Evolutionary conservation across 2,797 vertebrate species (phyloP).

Genomic region (Ceryle rudis): DNA sequence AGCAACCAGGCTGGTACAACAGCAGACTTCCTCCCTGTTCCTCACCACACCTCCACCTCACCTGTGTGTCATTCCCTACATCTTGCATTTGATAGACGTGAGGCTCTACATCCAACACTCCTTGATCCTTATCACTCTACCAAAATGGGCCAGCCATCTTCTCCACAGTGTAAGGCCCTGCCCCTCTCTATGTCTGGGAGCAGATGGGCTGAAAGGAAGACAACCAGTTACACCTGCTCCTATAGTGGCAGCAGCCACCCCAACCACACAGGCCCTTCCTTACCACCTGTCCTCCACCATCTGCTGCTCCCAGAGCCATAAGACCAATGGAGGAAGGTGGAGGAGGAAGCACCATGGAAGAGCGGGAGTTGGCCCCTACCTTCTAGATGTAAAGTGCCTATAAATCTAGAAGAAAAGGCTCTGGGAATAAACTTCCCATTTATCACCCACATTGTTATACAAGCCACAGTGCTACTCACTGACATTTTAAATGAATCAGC

Average conservation of each 20-base stretch:
- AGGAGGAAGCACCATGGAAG: background rate
- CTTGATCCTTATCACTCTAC: rapidly evolving
- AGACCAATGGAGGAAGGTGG: background rate
- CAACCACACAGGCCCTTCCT: rapidly evolving
- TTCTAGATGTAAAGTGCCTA: background rate
- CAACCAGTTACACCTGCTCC: background rate
- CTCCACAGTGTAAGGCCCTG: too few relatives aligned
- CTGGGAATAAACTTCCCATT: constrained; percentile 7
- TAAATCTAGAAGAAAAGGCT: background rate
- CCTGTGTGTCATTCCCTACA: rapidly evolving
- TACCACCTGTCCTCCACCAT: background rate
- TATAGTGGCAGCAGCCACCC: background rate
- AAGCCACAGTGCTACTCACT: background rate
- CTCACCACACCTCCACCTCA: background rate
- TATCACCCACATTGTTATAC: constrained; percentile 41
- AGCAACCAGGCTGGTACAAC: background rate
- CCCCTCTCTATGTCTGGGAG: background rate
- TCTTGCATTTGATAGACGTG: background rate
- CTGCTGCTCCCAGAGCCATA: background rate
- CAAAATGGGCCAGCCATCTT: rapidly evolving
- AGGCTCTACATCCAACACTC: background rate
- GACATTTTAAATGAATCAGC: constrained; percentile 49
- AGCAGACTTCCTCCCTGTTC: background rate
- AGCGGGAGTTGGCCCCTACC: rapidly evolving
- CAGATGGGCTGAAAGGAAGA: background rate